Conservation (phyloP, 2,888 invertebrate genomes). For the Eilema depressum region DNA sequence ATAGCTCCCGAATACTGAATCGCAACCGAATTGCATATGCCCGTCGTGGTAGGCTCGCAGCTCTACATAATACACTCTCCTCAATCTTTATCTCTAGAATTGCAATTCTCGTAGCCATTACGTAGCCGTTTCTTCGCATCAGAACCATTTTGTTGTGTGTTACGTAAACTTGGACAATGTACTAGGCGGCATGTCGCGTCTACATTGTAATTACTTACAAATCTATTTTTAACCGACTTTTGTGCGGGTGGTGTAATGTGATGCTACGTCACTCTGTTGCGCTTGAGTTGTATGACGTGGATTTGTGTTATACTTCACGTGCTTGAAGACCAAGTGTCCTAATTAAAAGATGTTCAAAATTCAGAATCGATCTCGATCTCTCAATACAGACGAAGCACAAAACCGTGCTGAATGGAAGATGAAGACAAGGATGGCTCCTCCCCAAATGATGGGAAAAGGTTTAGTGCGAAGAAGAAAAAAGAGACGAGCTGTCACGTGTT, state of each 20-base stretch:
- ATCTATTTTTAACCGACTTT: slow-evolving; percentile 9
- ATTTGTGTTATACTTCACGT: no score
- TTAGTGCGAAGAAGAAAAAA: no score
- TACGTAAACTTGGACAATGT: slow-evolving; percentile 2
- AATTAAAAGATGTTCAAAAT: no score
- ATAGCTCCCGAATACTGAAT: no score
- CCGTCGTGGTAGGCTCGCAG: not conserved
- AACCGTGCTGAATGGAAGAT: no score
- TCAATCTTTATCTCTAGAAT: not conserved
- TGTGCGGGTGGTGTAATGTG: not conserved
- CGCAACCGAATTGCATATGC: no score
- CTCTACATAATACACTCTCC: not conserved
- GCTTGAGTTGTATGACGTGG: not conserved
- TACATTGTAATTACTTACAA: slow-evolving; percentile 6
- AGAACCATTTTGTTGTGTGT: not conserved
- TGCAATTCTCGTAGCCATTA: not conserved
- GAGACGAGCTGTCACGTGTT: no score
- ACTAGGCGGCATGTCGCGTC: not conserved
- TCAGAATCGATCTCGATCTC: no score
- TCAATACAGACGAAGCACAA: no score
- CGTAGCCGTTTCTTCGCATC: not conserved
- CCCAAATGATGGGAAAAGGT: no score
- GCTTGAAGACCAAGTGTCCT: no score
- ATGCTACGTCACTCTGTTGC: not conserved
- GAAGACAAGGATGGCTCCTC: no score